phyloP scores from a whole-genome alignment of 2,797 vertebrate genomes.

The Pangasius sanitwongsei region DNA sequence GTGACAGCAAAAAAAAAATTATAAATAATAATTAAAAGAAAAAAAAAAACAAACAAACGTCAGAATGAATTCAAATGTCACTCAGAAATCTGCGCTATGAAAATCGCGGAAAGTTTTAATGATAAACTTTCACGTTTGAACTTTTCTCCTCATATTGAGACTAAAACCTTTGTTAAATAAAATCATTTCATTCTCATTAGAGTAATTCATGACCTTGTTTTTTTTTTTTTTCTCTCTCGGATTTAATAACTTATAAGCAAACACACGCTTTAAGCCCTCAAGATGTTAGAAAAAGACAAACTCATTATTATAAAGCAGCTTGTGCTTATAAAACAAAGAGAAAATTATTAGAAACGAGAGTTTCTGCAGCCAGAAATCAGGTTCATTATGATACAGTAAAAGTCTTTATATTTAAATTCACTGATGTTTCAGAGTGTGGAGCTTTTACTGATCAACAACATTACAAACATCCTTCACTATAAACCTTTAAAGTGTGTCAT shows the following conservation, averaged over 20 bases:
- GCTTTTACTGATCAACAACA: background rate
- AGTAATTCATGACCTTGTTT: background rate
- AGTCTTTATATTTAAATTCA: no score
- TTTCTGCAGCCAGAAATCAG: background rate
- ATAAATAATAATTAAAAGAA: background rate
- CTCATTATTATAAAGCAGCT: slow-evolving; percentile 32
- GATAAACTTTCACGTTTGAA: background rate
- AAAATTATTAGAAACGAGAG: slow-evolving; percentile 1
- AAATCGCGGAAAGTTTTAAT: background rate
- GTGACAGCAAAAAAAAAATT: background rate
- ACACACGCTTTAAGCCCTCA: background rate
- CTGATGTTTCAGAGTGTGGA: no score
- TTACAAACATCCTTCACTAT: background rate
- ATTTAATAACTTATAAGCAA: slow-evolving; percentile 39
- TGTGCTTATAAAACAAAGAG: slow-evolving; percentile 37
- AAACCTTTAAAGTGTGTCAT: no score
- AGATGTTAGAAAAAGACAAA: slow-evolving; percentile 8
- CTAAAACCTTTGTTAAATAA: background rate
- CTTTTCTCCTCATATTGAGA: background rate
- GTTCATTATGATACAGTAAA: rapidly evolving
- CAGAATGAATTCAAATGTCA: background rate
- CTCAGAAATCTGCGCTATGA: background rate
- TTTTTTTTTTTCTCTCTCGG: background rate
- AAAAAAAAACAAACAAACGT: background rate
- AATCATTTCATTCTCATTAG: background rate